Percentiles rank a stretch among this genome's conserved stretches.
Conservation (phyloP, 64 coral and sea anemone species). For the Dendronephthya gigantea region DNA sequence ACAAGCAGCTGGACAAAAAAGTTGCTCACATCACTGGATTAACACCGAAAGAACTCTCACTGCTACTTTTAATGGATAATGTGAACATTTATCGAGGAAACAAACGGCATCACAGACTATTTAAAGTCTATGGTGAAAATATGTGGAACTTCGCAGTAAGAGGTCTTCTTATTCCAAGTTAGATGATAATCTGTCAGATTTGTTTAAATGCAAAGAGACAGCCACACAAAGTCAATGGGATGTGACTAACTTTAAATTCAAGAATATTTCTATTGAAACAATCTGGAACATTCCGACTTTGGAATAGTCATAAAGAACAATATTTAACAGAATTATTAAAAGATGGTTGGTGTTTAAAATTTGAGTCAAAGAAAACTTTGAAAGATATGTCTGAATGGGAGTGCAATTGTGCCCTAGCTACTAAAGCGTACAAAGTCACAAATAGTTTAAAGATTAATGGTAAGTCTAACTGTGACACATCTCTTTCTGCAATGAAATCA, state of each 20-base stretch:
- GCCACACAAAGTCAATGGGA: constrained; percentile 11
- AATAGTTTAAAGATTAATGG: not conserved
- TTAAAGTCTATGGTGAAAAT: constrained; percentile 6
- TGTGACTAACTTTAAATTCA: not conserved
- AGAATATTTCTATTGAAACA: constrained; percentile 4
- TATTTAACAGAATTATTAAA: not conserved
- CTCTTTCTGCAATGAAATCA: not conserved
- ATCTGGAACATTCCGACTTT: constrained; percentile 16
- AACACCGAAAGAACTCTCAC: not conserved
- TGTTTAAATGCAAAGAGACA: too few relatives aligned
- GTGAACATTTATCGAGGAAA: constrained; percentile 32
- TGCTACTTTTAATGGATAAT: constrained; percentile 29
- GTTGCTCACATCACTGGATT: not conserved
- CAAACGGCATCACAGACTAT: constrained; percentile 19
- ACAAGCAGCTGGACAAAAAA: not conserved
- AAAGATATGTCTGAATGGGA: not conserved
- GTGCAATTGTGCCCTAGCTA: not conserved
- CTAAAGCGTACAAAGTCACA: not conserved
- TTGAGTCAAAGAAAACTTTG: not conserved
- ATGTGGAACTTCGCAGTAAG: constrained; percentile 42
- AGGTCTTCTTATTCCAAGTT: constrained; percentile 17
- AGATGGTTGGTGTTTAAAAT: not conserved
- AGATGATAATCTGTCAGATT: not conserved
- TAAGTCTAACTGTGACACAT: not conserved
- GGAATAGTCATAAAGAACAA: not conserved